These are phyloP conservation scores for Heliocidaris tuberculata DNA, from an alignment of 35 echinoderm and acorn worm species.

Conservation along the genomic window DNA sequence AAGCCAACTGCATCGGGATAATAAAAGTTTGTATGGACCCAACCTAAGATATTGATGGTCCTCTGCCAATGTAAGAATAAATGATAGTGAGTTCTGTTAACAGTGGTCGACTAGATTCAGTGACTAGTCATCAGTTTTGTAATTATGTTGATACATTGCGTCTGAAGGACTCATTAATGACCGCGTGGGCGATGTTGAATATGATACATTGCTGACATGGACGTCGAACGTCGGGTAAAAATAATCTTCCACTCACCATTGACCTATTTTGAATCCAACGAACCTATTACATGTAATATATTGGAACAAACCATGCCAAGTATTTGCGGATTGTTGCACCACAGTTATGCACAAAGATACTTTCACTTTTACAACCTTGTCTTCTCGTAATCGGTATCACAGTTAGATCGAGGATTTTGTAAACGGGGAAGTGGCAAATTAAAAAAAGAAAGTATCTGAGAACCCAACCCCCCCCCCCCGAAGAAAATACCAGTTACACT, in stretches of 20 bases:
- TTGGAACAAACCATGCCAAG: no score
- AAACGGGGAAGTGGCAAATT: no score
- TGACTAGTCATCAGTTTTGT: neutral
- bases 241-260: neutral
- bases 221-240: neutral
- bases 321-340: no score
- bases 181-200: neutral
- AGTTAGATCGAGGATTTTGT: no score
- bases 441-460: no score
- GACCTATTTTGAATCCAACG: neutral
- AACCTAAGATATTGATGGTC: neutral
- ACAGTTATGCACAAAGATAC: no score
- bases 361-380: no score
- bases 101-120: neutral
- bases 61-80: neutral
- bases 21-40: neutral
- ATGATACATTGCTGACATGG: neutral
- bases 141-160: neutral
- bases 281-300: neutral
- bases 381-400: no score
- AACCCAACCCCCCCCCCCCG: no score
- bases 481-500: no score
- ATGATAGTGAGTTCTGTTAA: neutral
- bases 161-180: conserved; percentile 1
- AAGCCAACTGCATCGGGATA: neutral